A percentile compares a stretch with the other conserved stretches of the same genome.
These are phyloP conservation scores for Oscheius myriophilus DNA, from an alignment of 2,888 invertebrate species.

Conservation along the genomic window DNA sequence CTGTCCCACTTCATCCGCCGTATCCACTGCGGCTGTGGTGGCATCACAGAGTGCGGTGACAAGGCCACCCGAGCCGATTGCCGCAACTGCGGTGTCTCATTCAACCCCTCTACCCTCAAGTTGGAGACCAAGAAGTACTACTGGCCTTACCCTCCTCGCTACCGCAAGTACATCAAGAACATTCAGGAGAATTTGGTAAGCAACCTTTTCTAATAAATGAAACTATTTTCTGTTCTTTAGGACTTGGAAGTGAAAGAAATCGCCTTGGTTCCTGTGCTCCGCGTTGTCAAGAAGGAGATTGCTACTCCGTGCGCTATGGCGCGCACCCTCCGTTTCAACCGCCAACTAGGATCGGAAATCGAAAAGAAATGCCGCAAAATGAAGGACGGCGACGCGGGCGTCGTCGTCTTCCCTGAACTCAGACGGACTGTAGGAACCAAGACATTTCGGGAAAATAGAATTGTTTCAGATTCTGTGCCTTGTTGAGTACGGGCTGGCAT, in stretches of 20 bases:
- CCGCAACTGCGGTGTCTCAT: constrained; percentile 39
- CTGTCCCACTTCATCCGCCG: constrained; percentile 14
- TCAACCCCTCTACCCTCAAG: constrained; percentile 39
- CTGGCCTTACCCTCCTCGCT: constrained; percentile 26
- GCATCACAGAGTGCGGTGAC: constrained; percentile 34
- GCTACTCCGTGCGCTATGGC: constrained; percentile 23
- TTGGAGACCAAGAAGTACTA: constrained; percentile 33
- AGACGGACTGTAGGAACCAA: constrained; percentile 19
- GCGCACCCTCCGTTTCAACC: constrained; percentile 18
- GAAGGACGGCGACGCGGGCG: constrained; percentile 12
- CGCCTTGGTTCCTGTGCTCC: constrained; percentile 14
- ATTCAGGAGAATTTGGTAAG: background rate
- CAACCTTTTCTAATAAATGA: background rate
- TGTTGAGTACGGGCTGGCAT: constrained; percentile 25
- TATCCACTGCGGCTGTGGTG: constrained; percentile 21
- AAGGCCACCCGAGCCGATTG: constrained; percentile 35
- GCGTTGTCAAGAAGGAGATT: constrained; percentile 28
- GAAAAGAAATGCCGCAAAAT: constrained; percentile 25
- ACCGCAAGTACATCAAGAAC: constrained; percentile 19
- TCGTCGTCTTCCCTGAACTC: constrained; percentile 11
- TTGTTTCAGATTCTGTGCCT: constrained; percentile 23
- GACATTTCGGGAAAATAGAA: background rate
- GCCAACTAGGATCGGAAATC: constrained; percentile 11
- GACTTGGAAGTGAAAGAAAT: constrained; percentile 20
- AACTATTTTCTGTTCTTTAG: background rate